Conservation (phyloP, 2,797 vertebrate genomes). For the Sarcoramphus papa region DNA sequence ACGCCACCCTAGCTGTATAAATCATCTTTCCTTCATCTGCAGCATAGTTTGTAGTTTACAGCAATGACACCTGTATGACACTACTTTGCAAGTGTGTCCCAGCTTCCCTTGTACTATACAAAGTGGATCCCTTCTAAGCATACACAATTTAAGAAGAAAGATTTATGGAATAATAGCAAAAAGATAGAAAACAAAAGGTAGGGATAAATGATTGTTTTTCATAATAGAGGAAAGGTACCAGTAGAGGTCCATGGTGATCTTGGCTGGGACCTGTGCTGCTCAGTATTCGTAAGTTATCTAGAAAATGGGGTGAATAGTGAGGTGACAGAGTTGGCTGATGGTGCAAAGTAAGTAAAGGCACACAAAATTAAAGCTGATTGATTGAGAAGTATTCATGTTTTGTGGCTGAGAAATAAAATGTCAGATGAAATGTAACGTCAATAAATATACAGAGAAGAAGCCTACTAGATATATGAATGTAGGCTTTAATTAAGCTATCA, state of each 20-base stretch:
- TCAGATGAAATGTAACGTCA: neutral
- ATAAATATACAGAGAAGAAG: neutral
- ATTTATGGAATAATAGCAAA: neutral
- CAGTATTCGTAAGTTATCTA: neutral
- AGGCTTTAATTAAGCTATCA: neutral
- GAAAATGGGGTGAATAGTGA: neutral
- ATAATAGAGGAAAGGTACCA: neutral
- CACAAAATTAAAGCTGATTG: neutral
- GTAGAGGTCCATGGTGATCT: neutral
- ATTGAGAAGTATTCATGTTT: neutral
- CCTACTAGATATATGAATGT: neutral
- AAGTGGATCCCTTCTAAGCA: neutral
- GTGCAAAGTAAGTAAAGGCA: neutral
- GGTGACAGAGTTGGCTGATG: neutral
- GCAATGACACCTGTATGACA: neutral
- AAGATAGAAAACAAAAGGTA: neutral
- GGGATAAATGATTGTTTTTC: neutral
- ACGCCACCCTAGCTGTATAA: neutral
- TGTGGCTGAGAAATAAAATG: neutral
- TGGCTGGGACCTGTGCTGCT: neutral
- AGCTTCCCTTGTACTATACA: neutral
- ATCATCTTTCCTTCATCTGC: neutral
- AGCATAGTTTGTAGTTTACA: neutral
- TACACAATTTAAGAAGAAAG: neutral
- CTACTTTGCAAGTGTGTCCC: neutral